Evolutionary conservation across 2,888 invertebrate genomes (phyloP), one percentile per base, ranked within the genome.

Genomic region (Psylliodes chrysocephalus): DNA sequence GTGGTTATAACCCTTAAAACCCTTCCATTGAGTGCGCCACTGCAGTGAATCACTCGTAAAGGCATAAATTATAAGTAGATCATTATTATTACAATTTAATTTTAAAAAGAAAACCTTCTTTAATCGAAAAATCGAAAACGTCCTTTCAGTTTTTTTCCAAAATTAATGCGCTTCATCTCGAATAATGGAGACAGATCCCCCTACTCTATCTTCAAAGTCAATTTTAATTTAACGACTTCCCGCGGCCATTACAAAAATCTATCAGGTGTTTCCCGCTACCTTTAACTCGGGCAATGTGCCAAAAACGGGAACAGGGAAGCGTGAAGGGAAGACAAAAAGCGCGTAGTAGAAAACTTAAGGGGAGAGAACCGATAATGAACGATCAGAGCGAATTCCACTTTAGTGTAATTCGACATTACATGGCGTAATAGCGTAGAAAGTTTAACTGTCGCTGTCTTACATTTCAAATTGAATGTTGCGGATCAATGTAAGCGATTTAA

Each of bases 381-480:
- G 44, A 55, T 55, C 46, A 44, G 17, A 46, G 10, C 30, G 44
- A 55, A 55, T 55, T 38, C 19, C 44, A 2, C 18, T 44, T 46
- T 44, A 55, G 19, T 44, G 55, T 55, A 46, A 55, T 55, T 44
- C 44, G 44, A 44, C 46, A 33, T 55, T 55, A 44, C 44, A 33
- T 19, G 7, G 40, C 19, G 53, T 54, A 54, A 54, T 54, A 54
- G 53, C 40, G 15, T 25, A 40, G 53, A 54, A 54, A 46, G 55
- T 46, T 55, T n/a, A 53, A 53, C 38, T 40, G 40, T 53, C 40
- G n/a, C 25, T 40, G 53, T 40, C 15, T 15, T 14, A 33, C 38
- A 54, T 55, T 33, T 8, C 17, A 55, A 55, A 55, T 55, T 44
- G 55, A 44, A 55, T 55, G 55, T 44, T 46, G 42, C n/a, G n/a